phyloP scores from a whole-genome alignment of 1,140 invertebrate genomes.

The Stegodyphus mimosarum region DNA sequence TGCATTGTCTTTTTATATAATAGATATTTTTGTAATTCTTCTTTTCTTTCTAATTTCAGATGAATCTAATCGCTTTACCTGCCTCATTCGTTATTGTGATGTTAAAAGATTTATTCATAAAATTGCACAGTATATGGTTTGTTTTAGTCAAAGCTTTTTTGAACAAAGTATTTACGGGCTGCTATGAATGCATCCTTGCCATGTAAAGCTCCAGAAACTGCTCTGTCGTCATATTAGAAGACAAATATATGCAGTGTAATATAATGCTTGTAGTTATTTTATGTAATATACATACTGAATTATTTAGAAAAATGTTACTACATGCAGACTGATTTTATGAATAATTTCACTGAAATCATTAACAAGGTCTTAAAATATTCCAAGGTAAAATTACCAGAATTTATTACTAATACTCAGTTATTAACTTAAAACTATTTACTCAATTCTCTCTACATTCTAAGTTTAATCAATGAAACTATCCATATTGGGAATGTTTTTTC shows the following conservation, averaged over 20 bases:
- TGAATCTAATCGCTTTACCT: neutral
- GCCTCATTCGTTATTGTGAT: constrained; percentile 19
- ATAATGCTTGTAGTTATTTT: too few species aligned
- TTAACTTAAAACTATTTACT: neutral
- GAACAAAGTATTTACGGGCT: constrained; percentile 21
- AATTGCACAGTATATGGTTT: constrained; percentile 40
- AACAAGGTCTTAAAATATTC: too few species aligned
- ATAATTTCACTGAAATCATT: too few species aligned
- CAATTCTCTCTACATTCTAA: neutral
- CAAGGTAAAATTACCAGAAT: neutral
- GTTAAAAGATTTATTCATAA: constrained; percentile 15
- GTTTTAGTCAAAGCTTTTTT: constrained; percentile 31
- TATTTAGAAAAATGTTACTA: too few species aligned
- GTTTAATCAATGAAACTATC: neutral
- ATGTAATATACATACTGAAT: too few species aligned
- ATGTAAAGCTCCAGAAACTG: constrained; percentile 1
- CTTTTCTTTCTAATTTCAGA: neutral
- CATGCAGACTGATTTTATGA: too few species aligned
- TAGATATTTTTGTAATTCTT: neutral
- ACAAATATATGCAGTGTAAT: too few species aligned
- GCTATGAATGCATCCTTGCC: constrained; percentile 6
- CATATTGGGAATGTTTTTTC: constrained; percentile 9
- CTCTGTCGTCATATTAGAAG: too few species aligned
- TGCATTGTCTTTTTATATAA: neutral
- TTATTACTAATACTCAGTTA: neutral